Percentiles rank a stretch among this genome's conserved stretches.
phyloP scores from a whole-genome alignment of 2,888 invertebrate species.

The Leptinotarsa haldemani region DNA sequence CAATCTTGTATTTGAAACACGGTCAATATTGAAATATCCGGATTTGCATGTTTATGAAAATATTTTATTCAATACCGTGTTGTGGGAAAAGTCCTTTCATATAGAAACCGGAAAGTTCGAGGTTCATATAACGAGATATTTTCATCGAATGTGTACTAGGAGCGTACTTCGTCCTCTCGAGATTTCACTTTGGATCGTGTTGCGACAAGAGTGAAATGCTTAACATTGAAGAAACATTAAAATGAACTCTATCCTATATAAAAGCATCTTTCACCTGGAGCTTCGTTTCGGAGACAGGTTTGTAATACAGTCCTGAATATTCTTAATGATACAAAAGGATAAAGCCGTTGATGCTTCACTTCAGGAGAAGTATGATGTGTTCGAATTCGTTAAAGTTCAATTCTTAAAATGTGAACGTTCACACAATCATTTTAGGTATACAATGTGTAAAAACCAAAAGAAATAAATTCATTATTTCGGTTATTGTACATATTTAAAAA shows the following conservation, averaged over 20 bases:
- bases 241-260: not conserved
- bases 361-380: too few relatives aligned
- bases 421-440: too few relatives aligned
- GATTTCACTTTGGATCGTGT: not conserved
- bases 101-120: constrained; percentile 14
- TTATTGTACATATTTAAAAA: too few relatives aligned
- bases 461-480: too few relatives aligned
- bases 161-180: not conserved
- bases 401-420: too few relatives aligned
- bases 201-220: not conserved
- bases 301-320: too few relatives aligned
- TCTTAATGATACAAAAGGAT: too few relatives aligned
- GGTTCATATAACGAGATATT: not conserved
- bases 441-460: too few relatives aligned
- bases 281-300: too few relatives aligned
- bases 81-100: constrained; percentile 10
- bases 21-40: constrained; percentile 25
- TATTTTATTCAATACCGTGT: constrained; percentile 28
- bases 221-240: not conserved
- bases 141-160: not conserved
- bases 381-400: too few relatives aligned
- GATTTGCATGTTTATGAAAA: constrained; percentile 32
- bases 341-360: too few relatives aligned
- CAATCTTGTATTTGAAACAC: constrained; percentile 13
- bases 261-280: too few relatives aligned